Conservation (phyloP, 2,888 invertebrate genomes). For the Lepidochrysops patricia region DNA sequence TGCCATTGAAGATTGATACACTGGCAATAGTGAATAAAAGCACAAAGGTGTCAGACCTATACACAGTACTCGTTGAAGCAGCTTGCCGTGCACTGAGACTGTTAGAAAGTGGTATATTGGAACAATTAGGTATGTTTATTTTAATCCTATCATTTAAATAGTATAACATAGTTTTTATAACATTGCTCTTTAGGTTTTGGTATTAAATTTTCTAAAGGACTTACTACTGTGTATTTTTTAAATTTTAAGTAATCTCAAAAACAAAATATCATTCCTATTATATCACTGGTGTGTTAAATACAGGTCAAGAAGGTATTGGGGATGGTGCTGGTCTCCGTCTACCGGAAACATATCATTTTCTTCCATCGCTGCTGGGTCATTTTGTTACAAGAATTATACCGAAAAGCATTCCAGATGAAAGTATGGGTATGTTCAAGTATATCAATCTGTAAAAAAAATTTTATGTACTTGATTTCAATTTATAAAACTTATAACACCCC, state of each 20-base stretch:
- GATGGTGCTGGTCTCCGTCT: slow-evolving; percentile 67
- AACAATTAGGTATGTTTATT: slow-evolving; percentile 63
- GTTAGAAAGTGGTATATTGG: slow-evolving; percentile 76
- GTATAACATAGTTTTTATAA: no score
- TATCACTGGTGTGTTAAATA: no score
- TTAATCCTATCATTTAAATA: background rate
- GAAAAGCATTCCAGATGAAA: slow-evolving; percentile 77
- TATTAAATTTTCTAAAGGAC: no score
- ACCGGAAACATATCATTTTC: slow-evolving; percentile 84
- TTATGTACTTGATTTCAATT: no score
- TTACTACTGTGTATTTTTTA: no score
- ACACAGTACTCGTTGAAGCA: slow-evolving; percentile 83
- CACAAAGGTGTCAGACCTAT: slow-evolving; percentile 77
- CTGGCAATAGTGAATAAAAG: slow-evolving; percentile 81
- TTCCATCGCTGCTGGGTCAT: slow-evolving; percentile 81
- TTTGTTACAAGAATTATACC: slow-evolving; percentile 84
- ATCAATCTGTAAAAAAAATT: background rate
- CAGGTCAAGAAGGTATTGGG: slow-evolving; percentile 68
- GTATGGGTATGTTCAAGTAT: slow-evolving; percentile 74
- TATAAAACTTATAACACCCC: no score
- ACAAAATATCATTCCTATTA: background rate
- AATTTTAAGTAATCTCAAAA: no score
- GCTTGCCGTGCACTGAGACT: slow-evolving; percentile 80
- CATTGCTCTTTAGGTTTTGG: no score
- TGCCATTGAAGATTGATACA: slow-evolving; percentile 80